These are phyloP conservation scores for Apamea epomidion DNA, from an alignment of 2,888 invertebrate species.

Conservation along the genomic window DNA sequence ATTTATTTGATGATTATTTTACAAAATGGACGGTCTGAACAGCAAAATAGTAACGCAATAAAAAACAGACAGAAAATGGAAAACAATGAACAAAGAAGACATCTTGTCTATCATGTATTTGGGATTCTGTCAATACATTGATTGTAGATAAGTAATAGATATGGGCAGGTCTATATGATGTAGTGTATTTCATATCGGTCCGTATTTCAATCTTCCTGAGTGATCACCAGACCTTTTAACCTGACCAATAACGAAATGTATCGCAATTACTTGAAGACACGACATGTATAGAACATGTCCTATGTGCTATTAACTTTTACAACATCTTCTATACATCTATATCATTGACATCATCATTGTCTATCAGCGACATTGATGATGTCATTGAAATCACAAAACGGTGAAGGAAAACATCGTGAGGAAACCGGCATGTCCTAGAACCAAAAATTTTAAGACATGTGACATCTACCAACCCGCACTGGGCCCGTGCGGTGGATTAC, in stretches of 20 bases:
- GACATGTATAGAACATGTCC: constrained; percentile 12
- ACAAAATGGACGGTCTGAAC: too few species aligned
- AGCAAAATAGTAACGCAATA: not conserved
- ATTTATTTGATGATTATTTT: too few species aligned
- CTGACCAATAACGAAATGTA: constrained; percentile 39
- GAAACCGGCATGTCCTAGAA: too few species aligned
- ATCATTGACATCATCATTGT: too few species aligned
- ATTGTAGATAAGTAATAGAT: constrained; percentile 1
- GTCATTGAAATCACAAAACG: too few species aligned
- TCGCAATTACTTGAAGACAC: constrained; percentile 51
- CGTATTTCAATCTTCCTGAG: constrained; percentile 43
- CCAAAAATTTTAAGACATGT: too few species aligned
- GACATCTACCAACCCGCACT: too few species aligned
- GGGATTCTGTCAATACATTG: not conserved
- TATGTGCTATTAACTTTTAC: constrained; percentile 7
- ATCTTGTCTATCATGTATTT: constrained; percentile 6
- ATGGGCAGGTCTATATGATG: not conserved
- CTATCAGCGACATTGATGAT: too few species aligned
- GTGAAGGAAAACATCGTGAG: too few species aligned
- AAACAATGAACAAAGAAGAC: not conserved
- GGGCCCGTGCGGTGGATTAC: too few species aligned
- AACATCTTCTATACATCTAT: not conserved
- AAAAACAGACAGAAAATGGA: not conserved
- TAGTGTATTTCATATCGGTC: not conserved
- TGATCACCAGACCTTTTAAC: constrained; percentile 44